phyloP scores from a whole-genome alignment of 92 coral and sea anemone species.

The Epizoanthus scotinus region DNA sequence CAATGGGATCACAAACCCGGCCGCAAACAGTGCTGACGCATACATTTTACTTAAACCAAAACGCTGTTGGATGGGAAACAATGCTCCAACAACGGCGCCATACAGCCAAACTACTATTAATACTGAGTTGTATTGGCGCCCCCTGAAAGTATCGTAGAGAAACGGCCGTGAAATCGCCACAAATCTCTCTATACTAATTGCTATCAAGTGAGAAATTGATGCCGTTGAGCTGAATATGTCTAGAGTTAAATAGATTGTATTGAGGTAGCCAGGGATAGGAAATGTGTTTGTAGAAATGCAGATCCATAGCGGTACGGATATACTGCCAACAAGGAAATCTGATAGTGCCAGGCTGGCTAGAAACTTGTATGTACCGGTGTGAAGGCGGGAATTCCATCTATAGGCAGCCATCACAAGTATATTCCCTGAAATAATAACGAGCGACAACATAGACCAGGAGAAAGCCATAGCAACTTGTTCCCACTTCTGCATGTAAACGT shows the following conservation, averaged over 20 bases:
- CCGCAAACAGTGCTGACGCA: conserved; percentile 19
- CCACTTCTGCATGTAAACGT: neutral
- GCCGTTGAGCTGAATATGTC: conserved; percentile 39
- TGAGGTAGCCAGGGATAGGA: neutral
- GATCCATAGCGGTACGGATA: conserved; percentile 38
- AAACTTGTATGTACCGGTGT: conserved; percentile 32
- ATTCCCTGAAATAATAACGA: conserved; percentile 26
- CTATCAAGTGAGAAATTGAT: conserved; percentile 35
- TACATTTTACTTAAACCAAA: conserved; percentile 8
- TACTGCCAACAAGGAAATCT: conserved; percentile 19
- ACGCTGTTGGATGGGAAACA: conserved; percentile 14
- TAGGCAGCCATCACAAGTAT: conserved; percentile 25
- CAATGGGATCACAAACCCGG: conserved; percentile 28
- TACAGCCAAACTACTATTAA: conserved; percentile 26
- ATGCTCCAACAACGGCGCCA: conserved; percentile 5
- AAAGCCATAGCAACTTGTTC: neutral
- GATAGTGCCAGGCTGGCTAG: conserved; percentile 35
- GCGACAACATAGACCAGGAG: neutral
- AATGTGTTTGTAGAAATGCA: neutral
- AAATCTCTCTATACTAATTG: conserved; percentile 28
- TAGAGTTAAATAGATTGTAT: neutral
- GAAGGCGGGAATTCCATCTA: conserved; percentile 24
- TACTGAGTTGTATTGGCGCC: conserved; percentile 3
- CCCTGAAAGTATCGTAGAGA: neutral
- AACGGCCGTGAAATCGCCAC: conserved; percentile 28